Conservation (phyloP, 2,888 invertebrate genomes). For the Cyaniris semiargus region DNA sequence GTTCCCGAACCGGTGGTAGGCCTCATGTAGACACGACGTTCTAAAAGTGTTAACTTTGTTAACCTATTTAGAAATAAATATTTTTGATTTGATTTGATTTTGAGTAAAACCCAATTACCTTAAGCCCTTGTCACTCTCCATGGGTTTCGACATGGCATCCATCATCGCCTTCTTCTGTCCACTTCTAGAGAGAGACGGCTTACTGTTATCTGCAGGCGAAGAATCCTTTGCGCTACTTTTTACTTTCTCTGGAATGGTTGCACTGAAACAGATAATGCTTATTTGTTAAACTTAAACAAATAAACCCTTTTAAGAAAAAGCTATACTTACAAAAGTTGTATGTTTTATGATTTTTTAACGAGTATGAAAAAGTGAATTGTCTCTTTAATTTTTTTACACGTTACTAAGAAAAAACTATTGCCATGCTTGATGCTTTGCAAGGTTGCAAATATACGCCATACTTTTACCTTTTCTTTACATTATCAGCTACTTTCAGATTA, state of each 20-base stretch:
- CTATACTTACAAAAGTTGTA: too few relatives aligned
- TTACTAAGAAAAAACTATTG: too few relatives aligned
- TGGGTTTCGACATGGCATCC: slow-evolving; percentile 42
- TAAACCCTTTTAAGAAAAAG: too few relatives aligned
- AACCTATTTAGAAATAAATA: too few relatives aligned
- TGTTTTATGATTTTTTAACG: too few relatives aligned
- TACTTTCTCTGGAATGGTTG: background rate
- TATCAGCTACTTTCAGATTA: background rate
- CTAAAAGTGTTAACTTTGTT: too few relatives aligned
- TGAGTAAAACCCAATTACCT: slow-evolving; percentile 47
- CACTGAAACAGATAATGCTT: background rate
- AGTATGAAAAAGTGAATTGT: too few relatives aligned
- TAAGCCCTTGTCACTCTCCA: slow-evolving; percentile 56
- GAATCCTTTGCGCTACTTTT: background rate
- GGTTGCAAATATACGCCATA: background rate
- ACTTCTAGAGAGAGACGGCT: background rate
- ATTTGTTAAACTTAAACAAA: background rate
- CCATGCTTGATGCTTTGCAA: too few relatives aligned
- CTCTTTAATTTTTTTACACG: too few relatives aligned
- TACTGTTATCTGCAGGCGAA: background rate
- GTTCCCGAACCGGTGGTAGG: too few relatives aligned
- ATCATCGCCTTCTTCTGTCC: slow-evolving; percentile 33
- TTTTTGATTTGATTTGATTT: too few relatives aligned
- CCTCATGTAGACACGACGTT: too few relatives aligned
- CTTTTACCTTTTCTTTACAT: background rate